These are phyloP conservation scores for Drosophila suzukii DNA, from an alignment of 1,140 invertebrate genomes.

Conservation along the genomic window DNA sequence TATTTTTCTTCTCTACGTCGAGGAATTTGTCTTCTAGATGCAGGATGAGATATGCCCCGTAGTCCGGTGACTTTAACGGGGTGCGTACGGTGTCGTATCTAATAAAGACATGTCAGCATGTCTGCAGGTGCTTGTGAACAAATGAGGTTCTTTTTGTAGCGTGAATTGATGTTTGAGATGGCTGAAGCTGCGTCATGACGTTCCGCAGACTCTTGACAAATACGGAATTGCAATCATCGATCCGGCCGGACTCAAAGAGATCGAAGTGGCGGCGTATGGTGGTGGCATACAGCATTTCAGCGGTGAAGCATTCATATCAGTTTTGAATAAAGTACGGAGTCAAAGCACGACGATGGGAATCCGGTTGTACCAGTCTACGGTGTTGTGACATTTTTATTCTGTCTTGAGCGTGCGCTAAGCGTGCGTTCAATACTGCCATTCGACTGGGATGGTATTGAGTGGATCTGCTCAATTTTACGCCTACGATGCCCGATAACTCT, in stretches of 20 bases:
- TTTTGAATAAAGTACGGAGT: background rate
- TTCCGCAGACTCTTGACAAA: background rate
- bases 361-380: background rate
- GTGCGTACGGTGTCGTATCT: too few species aligned
- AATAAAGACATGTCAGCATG: too few species aligned
- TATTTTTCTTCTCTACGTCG: too few species aligned
- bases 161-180: too few species aligned
- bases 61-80: too few species aligned
- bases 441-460: background rate
- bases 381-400: background rate
- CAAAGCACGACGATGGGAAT: background rate
- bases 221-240: background rate
- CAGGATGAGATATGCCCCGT: too few species aligned
- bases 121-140: background rate
- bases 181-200: too few species aligned
- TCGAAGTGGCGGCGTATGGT: background rate
- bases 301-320: background rate
- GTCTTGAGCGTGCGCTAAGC: background rate
- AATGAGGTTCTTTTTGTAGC: too few species aligned
- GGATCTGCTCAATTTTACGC: background rate
- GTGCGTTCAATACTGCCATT: background rate
- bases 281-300: background rate
- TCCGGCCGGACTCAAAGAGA: background rate
- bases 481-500: constrained; percentile 1
- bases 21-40: too few species aligned